A percentile compares a stretch with the other conserved stretches of the same genome.
These are phyloP conservation scores for Pelagia noctiluca DNA, from an alignment of 30 jellyfish, hydroid and myxozoan species.

Conservation along the genomic window DNA sequence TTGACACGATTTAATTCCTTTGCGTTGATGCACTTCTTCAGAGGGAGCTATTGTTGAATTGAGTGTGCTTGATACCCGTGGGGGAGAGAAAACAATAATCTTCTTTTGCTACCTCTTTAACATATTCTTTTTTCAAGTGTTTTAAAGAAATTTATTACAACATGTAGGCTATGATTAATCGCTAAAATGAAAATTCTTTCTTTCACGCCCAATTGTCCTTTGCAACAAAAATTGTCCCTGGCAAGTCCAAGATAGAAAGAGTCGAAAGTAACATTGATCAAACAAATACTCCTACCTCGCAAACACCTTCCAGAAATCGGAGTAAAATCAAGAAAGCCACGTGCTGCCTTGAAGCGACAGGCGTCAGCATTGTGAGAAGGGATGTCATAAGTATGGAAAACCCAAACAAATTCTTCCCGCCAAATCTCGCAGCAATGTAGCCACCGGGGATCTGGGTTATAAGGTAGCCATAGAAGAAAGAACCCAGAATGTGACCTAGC, in stretches of 20 bases:
- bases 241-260: neutral
- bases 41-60: too few relatives aligned
- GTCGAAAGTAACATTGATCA: neutral
- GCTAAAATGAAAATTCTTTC: too few relatives aligned
- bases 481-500: slow-evolving; percentile 89
- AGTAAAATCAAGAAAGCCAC: slow-evolving; percentile 71
- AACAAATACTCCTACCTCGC: slow-evolving; percentile 72
- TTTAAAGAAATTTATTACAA: too few relatives aligned
- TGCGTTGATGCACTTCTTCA: neutral
- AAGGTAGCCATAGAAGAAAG: slow-evolving; percentile 94
- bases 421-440: slow-evolving; percentile 94
- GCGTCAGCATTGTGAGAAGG: slow-evolving; percentile 85
- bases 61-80: too few relatives aligned
- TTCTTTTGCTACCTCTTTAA: too few relatives aligned
- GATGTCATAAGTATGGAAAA: slow-evolving; percentile 79
- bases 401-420: slow-evolving; percentile 94
- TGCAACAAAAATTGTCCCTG: too few relatives aligned
- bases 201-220: too few relatives aligned
- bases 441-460: slow-evolving; percentile 99
- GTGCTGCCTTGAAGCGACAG: slow-evolving; percentile 86
- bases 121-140: too few relatives aligned
- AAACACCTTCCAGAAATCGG: slow-evolving; percentile 87
- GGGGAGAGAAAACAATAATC: too few relatives aligned
- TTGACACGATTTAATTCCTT: neutral
- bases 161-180: too few relatives aligned